Base-by-base conservation (phyloP, 2,888 invertebrate species). In the Agrochola lota region DNA sequence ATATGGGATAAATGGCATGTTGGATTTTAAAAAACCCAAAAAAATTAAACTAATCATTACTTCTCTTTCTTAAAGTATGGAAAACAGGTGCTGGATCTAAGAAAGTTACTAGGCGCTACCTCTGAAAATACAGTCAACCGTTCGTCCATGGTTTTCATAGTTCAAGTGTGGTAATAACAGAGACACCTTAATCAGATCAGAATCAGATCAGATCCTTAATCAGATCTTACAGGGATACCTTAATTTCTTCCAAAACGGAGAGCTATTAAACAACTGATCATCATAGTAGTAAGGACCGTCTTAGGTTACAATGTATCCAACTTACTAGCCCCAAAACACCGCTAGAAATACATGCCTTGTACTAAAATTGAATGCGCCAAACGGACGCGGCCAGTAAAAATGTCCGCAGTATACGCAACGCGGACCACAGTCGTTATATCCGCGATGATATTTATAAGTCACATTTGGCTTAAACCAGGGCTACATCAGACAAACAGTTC, bases 351-450 rank as follows among this genome's bases (percentile, higher is more conserved):
- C 59, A 69, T 66, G 30, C n/a, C 62, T 74, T 77, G 68, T 63
- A 72, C 55, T 43, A 73, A 46, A 78, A 78, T n/a, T 46, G n/a
- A 81, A 60, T 84, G 74, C 83, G 60, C 66, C 78, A 72, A 83
- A 78, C 86, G 88, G 86, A 87, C 86, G 77, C 77, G 46, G 63
- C 55, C 80, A 77, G 81, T 90, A 88, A 89, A 91, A 90, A 91
- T 80, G 81, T 88, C 89, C 82, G 87, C 89, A 90, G 85, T 81
- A 80, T 75, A 81, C 85, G 74, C 74, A 85, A 79, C 70, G 43
- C n/a, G 59, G 70, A 23, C 71, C 67, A 46, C 63, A 11, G 64
- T 67, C 66, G 64, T 67, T 68, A 80, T 76, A 76, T 69, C 75
- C 43, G 64, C 62, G 84, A 79, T 77, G 75, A 80, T 80, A 79